Conservation (phyloP, 2,797 vertebrate species). For the Distichodus sexfasciatus region DNA sequence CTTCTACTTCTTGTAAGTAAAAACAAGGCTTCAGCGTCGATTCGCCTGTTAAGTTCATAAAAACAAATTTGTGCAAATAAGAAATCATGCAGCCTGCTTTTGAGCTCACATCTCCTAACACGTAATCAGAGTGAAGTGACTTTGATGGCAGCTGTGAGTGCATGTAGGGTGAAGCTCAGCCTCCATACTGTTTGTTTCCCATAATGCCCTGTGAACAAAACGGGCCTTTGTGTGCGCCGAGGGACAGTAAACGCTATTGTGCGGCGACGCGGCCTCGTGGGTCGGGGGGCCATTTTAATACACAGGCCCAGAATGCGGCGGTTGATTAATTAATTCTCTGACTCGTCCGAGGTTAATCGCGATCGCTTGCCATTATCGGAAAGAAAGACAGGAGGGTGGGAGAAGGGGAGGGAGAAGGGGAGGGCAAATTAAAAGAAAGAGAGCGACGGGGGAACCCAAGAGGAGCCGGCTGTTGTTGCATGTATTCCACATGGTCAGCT, state of each 20-base stretch:
- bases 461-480: constrained; percentile 5
- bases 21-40: no score
- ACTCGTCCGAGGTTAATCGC: constrained; percentile 44
- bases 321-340: constrained; percentile 54
- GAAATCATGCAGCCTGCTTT: no score
- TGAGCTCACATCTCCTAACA: background rate
- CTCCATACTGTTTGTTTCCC: constrained; percentile 37
- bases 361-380: constrained; percentile 20
- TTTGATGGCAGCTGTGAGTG: constrained; percentile 6
- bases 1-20: no score
- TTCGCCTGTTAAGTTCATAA: no score
- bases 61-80: background rate
- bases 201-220: constrained; percentile 34
- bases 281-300: constrained; percentile 48
- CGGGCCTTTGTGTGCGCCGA: constrained; percentile 40
- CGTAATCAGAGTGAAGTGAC: constrained; percentile 12
- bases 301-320: constrained; percentile 41
- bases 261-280: constrained; percentile 14
- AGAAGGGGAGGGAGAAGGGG: background rate
- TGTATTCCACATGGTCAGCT: constrained; percentile 24
- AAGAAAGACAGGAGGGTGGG: constrained; percentile 5
- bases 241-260: constrained; percentile 44
- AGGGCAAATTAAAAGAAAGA: background rate
- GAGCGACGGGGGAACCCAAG: constrained; percentile 8
- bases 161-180: constrained; percentile 17